Base-by-base conservation (phyloP, 2,797 vertebrate genomes). In the Odontamblyopus rebecca region DNA sequence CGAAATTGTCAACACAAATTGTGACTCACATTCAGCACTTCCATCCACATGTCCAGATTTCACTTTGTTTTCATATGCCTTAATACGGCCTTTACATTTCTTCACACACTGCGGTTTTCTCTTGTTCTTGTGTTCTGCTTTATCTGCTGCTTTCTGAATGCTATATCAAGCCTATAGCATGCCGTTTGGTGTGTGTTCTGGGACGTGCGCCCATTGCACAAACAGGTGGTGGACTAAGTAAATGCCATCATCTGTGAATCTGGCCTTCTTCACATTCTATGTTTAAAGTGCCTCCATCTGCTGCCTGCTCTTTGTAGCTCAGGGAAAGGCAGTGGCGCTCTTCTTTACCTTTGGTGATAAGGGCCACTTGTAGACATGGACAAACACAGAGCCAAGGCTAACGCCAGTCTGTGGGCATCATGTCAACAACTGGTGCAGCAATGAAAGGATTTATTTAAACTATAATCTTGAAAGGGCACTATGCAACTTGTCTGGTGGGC, bases 151-250 rank as follows among this genome's bases (percentile, higher is more conserved):
- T 69, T 44, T 57, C 27, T 60, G 30, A 30, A 32, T 27, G 4
- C 15, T 71, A 35, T 72, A 78, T 73, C 53, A 61, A 38, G 32
- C 61, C 26, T 53, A 6, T 23, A 68, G 62, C 63, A 74, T 69
- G 41, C 56, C 61, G n/a, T 67, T 50, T 62, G 72, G 44, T 67
- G 51, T 71, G 71, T 15, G 67, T 63, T 74, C 74, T 73, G 69
- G 63, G 75, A 81, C 66, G 53, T 48, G 27, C 8, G 64, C 48
- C 62, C 70, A 23, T 67, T 61, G 67, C 78, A 57, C 78, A 77
- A 75, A 76, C 76, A 84, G 83, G 73, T 84, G 83, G 82, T 9
- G 23, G 70, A 75, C 66, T 77, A 77, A 83, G 68, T 64, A 81
- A 82, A 84, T 81, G 71, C 75, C 71, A 70, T 72, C 80, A 62